Evolutionary conservation across 92 coral and sea anemone genomes (phyloP).

Genomic region (Micromussa lordhowensis): DNA sequence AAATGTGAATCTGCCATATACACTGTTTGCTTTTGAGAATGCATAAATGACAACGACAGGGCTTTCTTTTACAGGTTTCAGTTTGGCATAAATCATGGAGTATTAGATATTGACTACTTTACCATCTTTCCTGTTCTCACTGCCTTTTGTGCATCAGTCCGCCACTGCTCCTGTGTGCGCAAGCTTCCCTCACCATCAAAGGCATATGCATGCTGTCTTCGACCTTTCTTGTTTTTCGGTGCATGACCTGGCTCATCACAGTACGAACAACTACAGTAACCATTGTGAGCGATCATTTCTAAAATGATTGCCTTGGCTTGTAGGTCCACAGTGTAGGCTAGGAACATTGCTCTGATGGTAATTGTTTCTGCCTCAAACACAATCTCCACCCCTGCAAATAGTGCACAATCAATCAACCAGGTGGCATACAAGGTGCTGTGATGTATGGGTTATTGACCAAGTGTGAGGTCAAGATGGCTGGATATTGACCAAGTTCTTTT

Average conservation of each 20-base stretch:
- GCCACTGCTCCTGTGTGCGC: conserved; percentile 2
- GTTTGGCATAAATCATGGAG: no score
- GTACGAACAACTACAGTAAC: conserved; percentile 23
- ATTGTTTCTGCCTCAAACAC: neutral
- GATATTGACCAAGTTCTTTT: no score
- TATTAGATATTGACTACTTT: no score
- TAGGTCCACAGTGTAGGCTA: conserved; percentile 8
- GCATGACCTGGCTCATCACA: conserved; percentile 35
- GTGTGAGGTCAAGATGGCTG: no score
- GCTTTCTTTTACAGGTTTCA: no score
- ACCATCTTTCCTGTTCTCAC: neutral
- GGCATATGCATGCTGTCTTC: conserved; percentile 35
- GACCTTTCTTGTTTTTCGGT: conserved; percentile 6
- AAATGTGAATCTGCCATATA: no score
- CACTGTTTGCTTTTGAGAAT: no score
- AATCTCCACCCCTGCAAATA: neutral
- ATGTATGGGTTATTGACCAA: no score
- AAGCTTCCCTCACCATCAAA: conserved; percentile 12
- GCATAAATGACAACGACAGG: no score
- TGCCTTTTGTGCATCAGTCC: conserved; percentile 10
- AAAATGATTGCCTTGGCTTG: conserved; percentile 21
- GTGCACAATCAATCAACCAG: no score
- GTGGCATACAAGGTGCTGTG: no score
- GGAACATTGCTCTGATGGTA: conserved; percentile 15
- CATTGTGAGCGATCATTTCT: conserved; percentile 23